phyloP scores from a whole-genome alignment of 92 coral and sea anemone genomes.

The Palythoa caribaeorum region DNA sequence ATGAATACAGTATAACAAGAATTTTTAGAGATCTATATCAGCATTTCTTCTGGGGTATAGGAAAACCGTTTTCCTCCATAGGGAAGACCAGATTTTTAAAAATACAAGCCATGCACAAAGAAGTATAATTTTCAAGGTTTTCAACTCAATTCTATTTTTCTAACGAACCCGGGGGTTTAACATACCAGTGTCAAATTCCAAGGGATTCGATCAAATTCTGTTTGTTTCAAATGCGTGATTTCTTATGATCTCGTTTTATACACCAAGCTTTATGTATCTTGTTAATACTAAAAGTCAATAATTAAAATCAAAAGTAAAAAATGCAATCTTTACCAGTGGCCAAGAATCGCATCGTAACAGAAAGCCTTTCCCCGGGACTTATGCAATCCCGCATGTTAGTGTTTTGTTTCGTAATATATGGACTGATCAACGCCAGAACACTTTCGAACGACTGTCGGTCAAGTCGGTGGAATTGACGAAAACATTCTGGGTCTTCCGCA shows the following conservation, averaged over 20 bases:
- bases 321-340: conserved; percentile 34
- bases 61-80: background rate
- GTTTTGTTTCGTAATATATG: background rate
- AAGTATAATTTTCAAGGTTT: background rate
- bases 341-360: conserved; percentile 27
- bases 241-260: conserved; percentile 5
- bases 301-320: background rate
- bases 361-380: conserved; percentile 15
- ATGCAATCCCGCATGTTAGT: conserved; percentile 14
- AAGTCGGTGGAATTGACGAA: conserved; percentile 37
- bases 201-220: background rate
- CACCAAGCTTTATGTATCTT: background rate
- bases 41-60: background rate
- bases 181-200: background rate
- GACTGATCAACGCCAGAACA: conserved; percentile 10
- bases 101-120: conserved; percentile 4
- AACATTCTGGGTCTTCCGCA: conserved; percentile 39
- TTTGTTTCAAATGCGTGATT: background rate
- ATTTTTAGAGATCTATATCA: background rate
- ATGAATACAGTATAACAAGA: background rate
- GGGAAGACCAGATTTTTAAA: background rate
- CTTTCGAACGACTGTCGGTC: conserved; percentile 22
- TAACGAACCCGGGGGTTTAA: background rate
- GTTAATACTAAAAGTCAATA: background rate
- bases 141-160: background rate